Evolutionary conservation across 2,797 vertebrate genomes (phyloP).

Genomic region (Alauda arvensis): DNA sequence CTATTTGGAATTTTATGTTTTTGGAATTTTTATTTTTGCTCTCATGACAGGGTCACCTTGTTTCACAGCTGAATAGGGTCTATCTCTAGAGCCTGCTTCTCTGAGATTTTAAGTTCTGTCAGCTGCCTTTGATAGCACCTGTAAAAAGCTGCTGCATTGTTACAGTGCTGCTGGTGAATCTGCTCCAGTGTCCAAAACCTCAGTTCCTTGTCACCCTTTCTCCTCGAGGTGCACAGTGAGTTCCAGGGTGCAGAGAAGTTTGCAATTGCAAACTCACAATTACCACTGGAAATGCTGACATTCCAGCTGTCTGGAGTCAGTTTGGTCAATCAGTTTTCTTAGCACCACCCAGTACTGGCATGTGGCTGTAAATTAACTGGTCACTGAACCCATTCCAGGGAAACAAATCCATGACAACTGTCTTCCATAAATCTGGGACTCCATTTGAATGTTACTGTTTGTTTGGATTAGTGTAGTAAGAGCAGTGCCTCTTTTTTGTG

Average conservation of each 20-base stretch:
- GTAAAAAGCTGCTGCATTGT: neutral
- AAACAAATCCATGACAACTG: neutral
- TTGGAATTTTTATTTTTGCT: neutral
- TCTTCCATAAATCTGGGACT: neutral
- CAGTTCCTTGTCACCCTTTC: neutral
- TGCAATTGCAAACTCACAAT: neutral
- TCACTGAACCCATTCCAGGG: neutral
- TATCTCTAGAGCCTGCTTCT: neutral
- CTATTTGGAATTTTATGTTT: neutral
- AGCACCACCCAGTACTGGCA: neutral
- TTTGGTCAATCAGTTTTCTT: neutral
- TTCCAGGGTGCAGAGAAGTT: neutral
- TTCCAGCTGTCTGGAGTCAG: neutral
- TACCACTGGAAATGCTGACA: neutral
- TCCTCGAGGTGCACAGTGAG: fast-evolving
- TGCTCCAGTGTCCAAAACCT: neutral
- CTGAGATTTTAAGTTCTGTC: neutral
- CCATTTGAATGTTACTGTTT: neutral
- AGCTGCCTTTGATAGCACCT: neutral
- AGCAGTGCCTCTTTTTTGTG: neutral
- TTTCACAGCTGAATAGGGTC: neutral
- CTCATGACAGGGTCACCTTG: neutral
- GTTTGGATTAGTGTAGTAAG: neutral
- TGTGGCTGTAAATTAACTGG: neutral
- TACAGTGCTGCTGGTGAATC: neutral